Conservation (phyloP, 2,113 vertebrate genomes). For the Scalopus aquaticus region DNA sequence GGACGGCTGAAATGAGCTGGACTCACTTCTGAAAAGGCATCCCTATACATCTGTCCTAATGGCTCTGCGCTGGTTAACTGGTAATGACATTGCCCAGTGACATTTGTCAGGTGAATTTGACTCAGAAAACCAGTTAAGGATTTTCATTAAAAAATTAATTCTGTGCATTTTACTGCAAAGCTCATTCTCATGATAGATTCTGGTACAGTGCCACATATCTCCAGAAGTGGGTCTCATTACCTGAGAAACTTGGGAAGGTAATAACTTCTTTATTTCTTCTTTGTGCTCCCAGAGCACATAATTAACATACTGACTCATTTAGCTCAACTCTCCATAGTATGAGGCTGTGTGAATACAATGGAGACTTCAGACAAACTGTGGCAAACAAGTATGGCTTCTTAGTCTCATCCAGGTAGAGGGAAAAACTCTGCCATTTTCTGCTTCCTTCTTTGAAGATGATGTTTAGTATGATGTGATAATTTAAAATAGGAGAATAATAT, state of each 20-base stretch:
- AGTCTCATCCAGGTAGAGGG: not conserved
- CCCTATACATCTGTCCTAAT: constrained; percentile 83
- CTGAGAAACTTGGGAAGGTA: constrained; percentile 85
- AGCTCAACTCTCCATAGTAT: constrained; percentile 79
- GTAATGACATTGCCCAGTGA: constrained; percentile 85
- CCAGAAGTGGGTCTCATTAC: constrained; percentile 84
- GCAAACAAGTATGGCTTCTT: constrained; percentile 55
- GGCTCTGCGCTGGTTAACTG: constrained; percentile 82
- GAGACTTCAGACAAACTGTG: constrained; percentile 73
- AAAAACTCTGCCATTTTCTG: not conserved
- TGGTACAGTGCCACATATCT: constrained; percentile 82
- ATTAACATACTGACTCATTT: constrained; percentile 85
- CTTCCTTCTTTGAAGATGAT: not conserved
- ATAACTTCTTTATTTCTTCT: constrained; percentile 84
- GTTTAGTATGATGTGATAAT: not conserved
- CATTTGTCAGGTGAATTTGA: constrained; percentile 85
- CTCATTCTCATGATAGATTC: constrained; percentile 85
- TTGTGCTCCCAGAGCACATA: constrained; percentile 82
- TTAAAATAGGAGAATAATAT: not conserved
- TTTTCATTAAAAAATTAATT: constrained; percentile 88
- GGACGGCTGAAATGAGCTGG: constrained; percentile 85
- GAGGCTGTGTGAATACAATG: constrained; percentile 75
- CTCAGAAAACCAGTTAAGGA: constrained; percentile 77
- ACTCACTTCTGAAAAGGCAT: constrained; percentile 79
- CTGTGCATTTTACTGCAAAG: constrained; percentile 79